Conservation (phyloP, 2,888 invertebrate species). For the Bedellia somnulentella region DNA sequence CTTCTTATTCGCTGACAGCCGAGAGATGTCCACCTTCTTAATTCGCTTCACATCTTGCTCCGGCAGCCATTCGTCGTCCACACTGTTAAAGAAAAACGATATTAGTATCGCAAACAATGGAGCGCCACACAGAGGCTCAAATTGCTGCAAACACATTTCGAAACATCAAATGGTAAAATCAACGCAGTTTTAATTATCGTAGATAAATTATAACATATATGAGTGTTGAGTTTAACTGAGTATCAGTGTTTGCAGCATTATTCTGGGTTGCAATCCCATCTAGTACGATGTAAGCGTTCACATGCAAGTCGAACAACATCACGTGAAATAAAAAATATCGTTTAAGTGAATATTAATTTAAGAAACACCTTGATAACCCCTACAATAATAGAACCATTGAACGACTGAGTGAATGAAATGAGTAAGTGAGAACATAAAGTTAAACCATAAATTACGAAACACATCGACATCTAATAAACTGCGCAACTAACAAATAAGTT, state of each 20-base stretch:
- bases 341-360: no score
- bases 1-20: constrained; percentile 48
- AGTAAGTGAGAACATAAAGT: no score
- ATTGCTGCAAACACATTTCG: constrained; percentile 49
- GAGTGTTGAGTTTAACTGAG: no score
- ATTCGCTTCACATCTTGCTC: constrained; percentile 69
- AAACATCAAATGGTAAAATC: not conserved
- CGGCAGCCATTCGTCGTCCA: constrained; percentile 85
- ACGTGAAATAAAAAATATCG: no score
- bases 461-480: not conserved
- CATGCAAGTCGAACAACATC: no score
- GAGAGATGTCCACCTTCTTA: constrained; percentile 62
- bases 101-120: constrained; percentile 5
- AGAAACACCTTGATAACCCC: no score
- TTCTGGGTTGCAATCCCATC: constrained; percentile 37
- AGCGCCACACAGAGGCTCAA: constrained; percentile 36
- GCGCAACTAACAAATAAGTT: not conserved
- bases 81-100: constrained; percentile 46
- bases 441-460: not conserved
- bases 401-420: no score
- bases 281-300: no score
- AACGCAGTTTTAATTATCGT: not conserved
- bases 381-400: no score
- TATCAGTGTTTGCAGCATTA: constrained; percentile 51
- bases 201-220: not conserved